Percentiles rank a stretch among this genome's conserved stretches.
These are phyloP conservation scores for Cotesia chilonis DNA, from an alignment of 1,140 invertebrate species.

Conservation along the genomic window DNA sequence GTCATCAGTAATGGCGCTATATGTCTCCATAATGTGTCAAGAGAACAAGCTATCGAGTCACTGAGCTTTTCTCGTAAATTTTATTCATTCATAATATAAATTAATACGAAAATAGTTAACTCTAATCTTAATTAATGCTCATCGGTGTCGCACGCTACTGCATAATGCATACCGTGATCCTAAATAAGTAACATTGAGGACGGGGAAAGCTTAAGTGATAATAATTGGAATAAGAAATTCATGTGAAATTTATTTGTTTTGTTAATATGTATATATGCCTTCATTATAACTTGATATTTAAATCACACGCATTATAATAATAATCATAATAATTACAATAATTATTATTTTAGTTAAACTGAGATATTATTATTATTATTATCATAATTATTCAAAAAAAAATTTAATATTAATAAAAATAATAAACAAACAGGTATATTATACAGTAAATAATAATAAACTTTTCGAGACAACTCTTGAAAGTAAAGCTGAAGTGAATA, in stretches of 20 bases:
- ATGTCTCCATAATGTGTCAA: slow-evolving; percentile 37
- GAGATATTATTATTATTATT: too few species aligned
- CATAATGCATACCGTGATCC: too few species aligned
- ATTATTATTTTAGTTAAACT: too few species aligned
- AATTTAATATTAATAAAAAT: too few species aligned
- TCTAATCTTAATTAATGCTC: neutral
- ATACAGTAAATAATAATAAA: slow-evolving; percentile 3
- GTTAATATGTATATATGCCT: too few species aligned
- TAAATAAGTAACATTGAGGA: slow-evolving; percentile 12
- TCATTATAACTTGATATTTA: too few species aligned
- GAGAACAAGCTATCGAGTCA: slow-evolving; percentile 30
- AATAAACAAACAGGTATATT: too few species aligned
- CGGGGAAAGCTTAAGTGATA: slow-evolving; percentile 3
- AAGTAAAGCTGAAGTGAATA: slow-evolving; percentile 3
- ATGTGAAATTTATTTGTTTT: too few species aligned
- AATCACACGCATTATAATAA: too few species aligned
- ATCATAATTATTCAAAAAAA: too few species aligned
- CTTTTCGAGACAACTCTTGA: neutral
- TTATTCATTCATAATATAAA: slow-evolving; percentile 20
- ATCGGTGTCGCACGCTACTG: too few species aligned
- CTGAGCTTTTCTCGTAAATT: slow-evolving; percentile 19
- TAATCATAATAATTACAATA: too few species aligned
- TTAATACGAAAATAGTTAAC: slow-evolving; percentile 27
- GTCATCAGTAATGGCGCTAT: slow-evolving; percentile 27
- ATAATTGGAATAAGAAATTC: neutral